phyloP scores from a whole-genome alignment of 2,888 invertebrate genomes.

The Melanotus villosus region DNA sequence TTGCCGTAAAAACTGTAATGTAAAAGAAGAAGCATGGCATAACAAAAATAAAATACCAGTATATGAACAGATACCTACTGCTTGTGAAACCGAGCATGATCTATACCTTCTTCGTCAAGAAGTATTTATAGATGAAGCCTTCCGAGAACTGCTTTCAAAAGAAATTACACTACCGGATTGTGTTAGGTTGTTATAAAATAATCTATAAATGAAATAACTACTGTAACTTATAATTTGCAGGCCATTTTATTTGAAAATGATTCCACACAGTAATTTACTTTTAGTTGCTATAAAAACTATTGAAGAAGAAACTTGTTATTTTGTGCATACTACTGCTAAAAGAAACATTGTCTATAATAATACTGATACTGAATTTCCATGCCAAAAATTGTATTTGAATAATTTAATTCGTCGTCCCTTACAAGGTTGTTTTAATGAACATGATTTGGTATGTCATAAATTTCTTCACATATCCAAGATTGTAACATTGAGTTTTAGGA shows the following conservation, averaged over 20 bases:
- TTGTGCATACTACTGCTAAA: conserved; percentile 70
- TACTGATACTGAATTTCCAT: conserved; percentile 75
- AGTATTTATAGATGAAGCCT: conserved; percentile 52
- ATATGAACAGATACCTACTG: conserved; percentile 66
- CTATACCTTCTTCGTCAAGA: conserved; percentile 79
- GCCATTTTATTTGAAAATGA: conserved; percentile 79
- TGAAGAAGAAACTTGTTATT: conserved; percentile 68
- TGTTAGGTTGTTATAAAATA: neutral
- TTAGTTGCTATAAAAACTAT: conserved; percentile 79
- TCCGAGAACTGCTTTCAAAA: neutral
- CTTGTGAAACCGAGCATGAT: conserved; percentile 82
- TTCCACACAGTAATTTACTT: conserved; percentile 84
- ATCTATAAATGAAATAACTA: no score
- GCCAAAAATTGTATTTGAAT: conserved; percentile 83
- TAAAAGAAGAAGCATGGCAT: conserved; percentile 66
- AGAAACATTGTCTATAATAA: conserved; percentile 68
- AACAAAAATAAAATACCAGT: conserved; percentile 59
- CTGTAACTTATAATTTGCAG: conserved; percentile 60
- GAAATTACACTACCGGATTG: neutral
- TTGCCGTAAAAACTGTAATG: conserved; percentile 61
- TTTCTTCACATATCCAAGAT: neutral
- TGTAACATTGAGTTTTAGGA: conserved; percentile 63
- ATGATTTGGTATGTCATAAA: conserved; percentile 73
- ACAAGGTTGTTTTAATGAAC: conserved; percentile 83
- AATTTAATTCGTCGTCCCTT: conserved; percentile 77